A percentile compares a stretch with the other conserved stretches of the same genome.
Evolutionary conservation across 2,113 vertebrate species (phyloP).

Genomic region (Tragulus kanchil): DNA sequence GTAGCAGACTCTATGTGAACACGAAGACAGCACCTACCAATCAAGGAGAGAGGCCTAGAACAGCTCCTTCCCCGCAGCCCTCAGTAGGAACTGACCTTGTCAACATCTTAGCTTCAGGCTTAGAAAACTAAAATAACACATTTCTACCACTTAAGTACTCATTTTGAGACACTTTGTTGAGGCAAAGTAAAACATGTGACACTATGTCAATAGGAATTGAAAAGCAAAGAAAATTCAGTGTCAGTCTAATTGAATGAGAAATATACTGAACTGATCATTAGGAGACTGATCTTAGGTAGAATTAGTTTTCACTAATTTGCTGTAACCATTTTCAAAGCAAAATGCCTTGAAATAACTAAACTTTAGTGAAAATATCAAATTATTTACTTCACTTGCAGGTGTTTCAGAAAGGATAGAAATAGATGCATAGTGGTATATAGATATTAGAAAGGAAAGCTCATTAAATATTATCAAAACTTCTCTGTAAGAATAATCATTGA

Average conservation of each 20-base stretch:
- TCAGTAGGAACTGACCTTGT: neutral
- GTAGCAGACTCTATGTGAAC: neutral
- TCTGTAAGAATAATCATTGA: neutral
- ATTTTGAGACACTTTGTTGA: neutral
- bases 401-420: neutral
- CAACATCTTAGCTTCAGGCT: neutral
- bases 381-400: neutral
- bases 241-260: neutral
- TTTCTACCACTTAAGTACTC: neutral
- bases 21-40: neutral
- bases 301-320: neutral
- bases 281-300: neutral
- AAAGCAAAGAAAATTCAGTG: neutral
- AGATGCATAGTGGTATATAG: neutral
- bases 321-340: slow-evolving; percentile 10
- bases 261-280: neutral
- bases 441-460: neutral
- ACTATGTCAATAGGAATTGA: neutral
- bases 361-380: neutral
- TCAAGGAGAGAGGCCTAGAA: neutral
- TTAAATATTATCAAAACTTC: neutral
- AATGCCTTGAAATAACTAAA: neutral
- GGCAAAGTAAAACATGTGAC: neutral
- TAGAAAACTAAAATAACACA: neutral
- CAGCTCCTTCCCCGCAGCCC: neutral